These are phyloP conservation scores for Desoria tigrina DNA, from an alignment of 2,888 invertebrate genomes.

Conservation along the genomic window DNA sequence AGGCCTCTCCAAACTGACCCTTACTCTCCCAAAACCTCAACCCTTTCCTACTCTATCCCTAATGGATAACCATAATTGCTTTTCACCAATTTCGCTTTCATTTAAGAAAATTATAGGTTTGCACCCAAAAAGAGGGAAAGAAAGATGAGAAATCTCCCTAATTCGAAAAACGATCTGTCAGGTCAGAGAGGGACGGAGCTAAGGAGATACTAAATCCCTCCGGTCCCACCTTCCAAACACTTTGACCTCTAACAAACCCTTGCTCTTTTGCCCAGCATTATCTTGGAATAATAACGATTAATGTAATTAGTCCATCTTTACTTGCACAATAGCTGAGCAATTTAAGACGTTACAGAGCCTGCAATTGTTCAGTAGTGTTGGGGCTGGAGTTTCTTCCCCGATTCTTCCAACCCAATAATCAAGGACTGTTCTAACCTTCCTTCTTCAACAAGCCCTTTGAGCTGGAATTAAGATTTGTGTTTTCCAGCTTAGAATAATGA, in stretches of 20 bases:
- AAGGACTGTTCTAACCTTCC: slow-evolving; percentile 11
- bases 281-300: slow-evolving; percentile 14
- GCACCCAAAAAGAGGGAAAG: slow-evolving; percentile 19
- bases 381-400: slow-evolving; percentile 26
- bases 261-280: not conserved
- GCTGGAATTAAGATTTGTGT: slow-evolving; percentile 2
- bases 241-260: slow-evolving; percentile 8
- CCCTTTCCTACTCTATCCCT: slow-evolving; percentile 5
- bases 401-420: slow-evolving; percentile 26
- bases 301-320: slow-evolving; percentile 23
- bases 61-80: slow-evolving; percentile 28
- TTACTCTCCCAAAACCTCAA: too few species aligned
- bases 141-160: slow-evolving; percentile 28
- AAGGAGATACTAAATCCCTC: slow-evolving; percentile 7
- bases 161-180: slow-evolving; percentile 28
- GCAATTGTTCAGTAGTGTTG: slow-evolving; percentile 40
- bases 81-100: slow-evolving; percentile 37
- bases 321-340: slow-evolving; percentile 8
- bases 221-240: slow-evolving; percentile 6
- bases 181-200: slow-evolving; percentile 16
- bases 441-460: not conserved
- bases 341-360: slow-evolving; percentile 16
- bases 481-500: slow-evolving; percentile 1
- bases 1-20: too few species aligned
- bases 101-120: slow-evolving; percentile 39